Evolutionary conservation across 2,888 invertebrate species (phyloP), one percentile per base, ranked within the genome.

Genomic region (Acrobasis repandana): DNA sequence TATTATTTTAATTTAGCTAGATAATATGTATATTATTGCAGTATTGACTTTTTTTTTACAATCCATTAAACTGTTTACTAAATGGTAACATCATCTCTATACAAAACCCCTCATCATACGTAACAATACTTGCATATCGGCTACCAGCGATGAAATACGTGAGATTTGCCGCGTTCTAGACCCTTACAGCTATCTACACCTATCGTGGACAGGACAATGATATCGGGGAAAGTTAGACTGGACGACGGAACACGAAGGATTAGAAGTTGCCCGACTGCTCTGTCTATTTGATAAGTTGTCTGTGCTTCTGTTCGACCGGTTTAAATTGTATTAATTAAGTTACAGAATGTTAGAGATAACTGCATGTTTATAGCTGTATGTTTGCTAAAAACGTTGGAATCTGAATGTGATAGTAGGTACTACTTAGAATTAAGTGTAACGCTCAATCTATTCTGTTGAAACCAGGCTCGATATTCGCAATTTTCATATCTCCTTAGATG

Each of bases 121-220:
- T 77, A 80, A 79, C 78, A 80, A 79, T 76, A 75, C 72, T 72
- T 67, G 72, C 79, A 75, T 76, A 79, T 77, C 76, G 65, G 69
- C 72, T 74, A 83, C 79, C 80, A 80, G 77, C 76, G 85, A 85
- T 85, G 83, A 85, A 88, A 90, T 89, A 88, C 89, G 87, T 90
- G 87, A 86, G 84, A 87, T 86, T 85, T 80, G 85, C 80, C 75
- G 78, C 83, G 84, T 77, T 80, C 82, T 74, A 71, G 69, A 70
- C 71, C 73, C 75, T 69, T 80, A 81, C 68, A 63, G 67, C 52
- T 65, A 67, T 67, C 70, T 70, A 64, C 69, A 64, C 65, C 66
- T 70, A 71, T 67, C 64, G 54, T 49, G 54, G 67, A 67, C 67
- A 65, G 65, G 58, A 67, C 67, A 67, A 67, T 67, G 67, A 67